Evolutionary conservation across 2,888 invertebrate genomes (phyloP).

Genomic region (Agrochola macilenta): DNA sequence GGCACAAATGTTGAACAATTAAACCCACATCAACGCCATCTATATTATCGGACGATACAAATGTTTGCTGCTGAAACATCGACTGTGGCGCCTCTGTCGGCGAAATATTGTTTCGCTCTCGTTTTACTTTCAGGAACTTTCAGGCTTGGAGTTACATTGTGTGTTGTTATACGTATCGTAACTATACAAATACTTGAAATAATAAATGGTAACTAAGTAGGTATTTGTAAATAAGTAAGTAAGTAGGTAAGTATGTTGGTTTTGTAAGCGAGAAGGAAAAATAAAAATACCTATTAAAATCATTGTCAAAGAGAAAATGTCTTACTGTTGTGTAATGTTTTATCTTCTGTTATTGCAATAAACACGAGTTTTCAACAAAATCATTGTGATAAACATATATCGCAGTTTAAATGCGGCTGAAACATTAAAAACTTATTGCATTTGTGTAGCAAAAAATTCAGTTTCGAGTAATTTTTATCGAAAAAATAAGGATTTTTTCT

Average conservation of each 20-base stretch:
- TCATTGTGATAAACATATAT: too few relatives aligned
- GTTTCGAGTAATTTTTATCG: neutral
- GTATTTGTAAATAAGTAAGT: neutral
- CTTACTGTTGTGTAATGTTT: neutral
- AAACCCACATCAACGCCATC: slow-evolving; percentile 45
- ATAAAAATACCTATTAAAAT: neutral
- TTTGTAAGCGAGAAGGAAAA: neutral
- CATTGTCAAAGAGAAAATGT: neutral
- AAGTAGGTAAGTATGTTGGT: neutral
- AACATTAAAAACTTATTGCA: neutral
- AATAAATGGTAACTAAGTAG: neutral
- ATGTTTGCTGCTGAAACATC: slow-evolving; percentile 6
- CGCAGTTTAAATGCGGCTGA: too few relatives aligned
- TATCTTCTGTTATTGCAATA: neutral
- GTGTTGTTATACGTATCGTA: neutral
- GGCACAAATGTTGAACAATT: neutral
- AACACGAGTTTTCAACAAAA: neutral
- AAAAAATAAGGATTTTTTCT: neutral
- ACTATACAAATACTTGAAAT: neutral
- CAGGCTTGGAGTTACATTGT: neutral
- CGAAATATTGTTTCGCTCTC: neutral
- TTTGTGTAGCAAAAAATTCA: neutral
- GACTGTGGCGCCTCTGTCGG: slow-evolving; percentile 40
- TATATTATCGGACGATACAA: slow-evolving; percentile 5
- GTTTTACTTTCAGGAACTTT: slow-evolving; percentile 7